Conservation (phyloP, 2,113 vertebrate species). For the Odocoileus virginianus region DNA sequence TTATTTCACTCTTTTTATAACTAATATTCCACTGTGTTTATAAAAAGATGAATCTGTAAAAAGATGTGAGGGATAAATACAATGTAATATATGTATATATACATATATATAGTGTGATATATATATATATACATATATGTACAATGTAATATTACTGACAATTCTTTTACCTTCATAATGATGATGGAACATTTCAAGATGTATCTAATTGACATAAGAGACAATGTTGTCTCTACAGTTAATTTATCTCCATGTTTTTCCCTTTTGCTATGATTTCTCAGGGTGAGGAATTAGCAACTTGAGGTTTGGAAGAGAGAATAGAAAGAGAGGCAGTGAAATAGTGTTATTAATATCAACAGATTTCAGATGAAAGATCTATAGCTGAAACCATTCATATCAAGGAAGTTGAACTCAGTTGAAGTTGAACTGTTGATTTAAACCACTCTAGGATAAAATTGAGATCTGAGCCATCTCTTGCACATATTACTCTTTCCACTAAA, state of each 20-base stretch:
- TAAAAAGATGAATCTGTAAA: background rate
- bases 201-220: background rate
- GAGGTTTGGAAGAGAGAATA: background rate
- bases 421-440: conserved; percentile 13
- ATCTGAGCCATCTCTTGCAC: conserved; percentile 45
- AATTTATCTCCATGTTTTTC: background rate
- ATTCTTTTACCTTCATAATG: background rate
- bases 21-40: background rate
- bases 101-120: background rate
- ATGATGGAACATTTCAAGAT: background rate
- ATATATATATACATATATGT: background rate
- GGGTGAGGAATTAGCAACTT: background rate
- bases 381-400: conserved; percentile 44
- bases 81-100: background rate
- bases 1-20: background rate
- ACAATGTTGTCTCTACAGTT: background rate
- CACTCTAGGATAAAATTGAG: background rate
- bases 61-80: background rate
- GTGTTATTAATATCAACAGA: conserved; percentile 37
- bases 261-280: background rate
- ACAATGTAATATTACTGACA: background rate
- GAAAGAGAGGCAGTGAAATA: background rate
- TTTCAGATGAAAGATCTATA: conserved; percentile 54
- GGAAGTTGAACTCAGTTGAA: background rate
- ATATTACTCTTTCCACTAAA: background rate